phyloP scores from a whole-genome alignment of 2,113 vertebrate genomes.

The Suricata suricatta region DNA sequence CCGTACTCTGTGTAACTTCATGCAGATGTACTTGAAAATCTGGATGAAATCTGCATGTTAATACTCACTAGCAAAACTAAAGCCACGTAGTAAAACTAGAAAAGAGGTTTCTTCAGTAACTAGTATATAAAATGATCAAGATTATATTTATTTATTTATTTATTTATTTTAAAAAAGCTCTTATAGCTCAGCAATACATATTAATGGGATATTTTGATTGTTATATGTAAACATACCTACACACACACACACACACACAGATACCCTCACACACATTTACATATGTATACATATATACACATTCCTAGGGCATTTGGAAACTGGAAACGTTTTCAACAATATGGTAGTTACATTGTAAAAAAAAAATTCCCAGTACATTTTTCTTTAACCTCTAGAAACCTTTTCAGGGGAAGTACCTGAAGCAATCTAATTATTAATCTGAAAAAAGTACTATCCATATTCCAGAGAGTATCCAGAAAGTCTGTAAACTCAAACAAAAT shows the following conservation, averaged over 20 bases:
- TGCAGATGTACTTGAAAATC: not conserved
- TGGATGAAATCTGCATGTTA: not conserved
- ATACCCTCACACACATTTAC: not conserved
- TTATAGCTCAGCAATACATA: not conserved
- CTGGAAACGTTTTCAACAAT: conserved; percentile 6
- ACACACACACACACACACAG: not conserved
- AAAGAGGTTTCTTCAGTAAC: not conserved
- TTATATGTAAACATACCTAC: not conserved
- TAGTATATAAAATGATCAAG: not conserved
- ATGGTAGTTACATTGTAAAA: conserved; percentile 11
- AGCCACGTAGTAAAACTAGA: not conserved
- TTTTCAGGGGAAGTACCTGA: not conserved
- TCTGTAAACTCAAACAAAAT: not conserved
- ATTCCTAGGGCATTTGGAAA: not conserved
- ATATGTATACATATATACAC: not conserved
- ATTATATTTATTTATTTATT: not conserved
- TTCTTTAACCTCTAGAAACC: not conserved
- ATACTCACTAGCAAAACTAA: not conserved
- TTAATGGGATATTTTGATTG: not conserved
- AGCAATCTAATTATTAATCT: not conserved
- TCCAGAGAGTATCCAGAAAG: not conserved
- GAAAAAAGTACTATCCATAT: not conserved
- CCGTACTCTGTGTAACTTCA: not conserved
- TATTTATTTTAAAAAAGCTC: not conserved
- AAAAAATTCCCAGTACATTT: conserved; percentile 1